Conservation (phyloP, 1,140 invertebrate genomes). For the Pogonus chalceus region DNA sequence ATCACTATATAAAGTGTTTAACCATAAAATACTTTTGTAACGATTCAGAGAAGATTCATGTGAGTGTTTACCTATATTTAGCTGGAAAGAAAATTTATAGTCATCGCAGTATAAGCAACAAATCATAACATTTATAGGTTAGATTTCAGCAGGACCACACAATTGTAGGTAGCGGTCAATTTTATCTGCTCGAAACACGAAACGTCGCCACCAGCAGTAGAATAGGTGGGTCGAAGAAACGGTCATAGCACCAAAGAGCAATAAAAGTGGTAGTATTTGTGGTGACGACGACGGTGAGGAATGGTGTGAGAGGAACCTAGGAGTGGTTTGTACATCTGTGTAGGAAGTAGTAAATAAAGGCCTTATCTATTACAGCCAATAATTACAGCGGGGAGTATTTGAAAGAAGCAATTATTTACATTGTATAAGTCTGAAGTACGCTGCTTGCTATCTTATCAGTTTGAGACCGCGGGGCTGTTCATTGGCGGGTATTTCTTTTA, state of each 20-base stretch:
- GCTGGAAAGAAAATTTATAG: too few relatives aligned
- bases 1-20: too few relatives aligned
- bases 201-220: neutral
- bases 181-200: neutral
- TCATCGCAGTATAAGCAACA: too few relatives aligned
- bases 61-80: too few relatives aligned
- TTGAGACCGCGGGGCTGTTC: neutral
- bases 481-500: neutral
- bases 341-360: slow-evolving; percentile 7
- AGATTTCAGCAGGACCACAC: neutral
- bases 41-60: too few relatives aligned
- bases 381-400: slow-evolving; percentile 5
- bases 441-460: slow-evolving; percentile 2
- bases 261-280: neutral
- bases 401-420: slow-evolving; percentile 11
- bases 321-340: neutral
- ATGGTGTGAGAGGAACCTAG: neutral
- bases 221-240: too few relatives aligned
- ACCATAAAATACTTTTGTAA: too few relatives aligned
- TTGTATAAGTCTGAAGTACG: slow-evolving; percentile 2
- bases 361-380: slow-evolving; percentile 8
- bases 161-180: neutral
- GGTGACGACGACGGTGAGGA: neutral
- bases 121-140: too few relatives aligned
- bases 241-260: too few relatives aligned